phyloP scores from a whole-genome alignment of 2,888 invertebrate species.

The Cantharis lateralis region DNA sequence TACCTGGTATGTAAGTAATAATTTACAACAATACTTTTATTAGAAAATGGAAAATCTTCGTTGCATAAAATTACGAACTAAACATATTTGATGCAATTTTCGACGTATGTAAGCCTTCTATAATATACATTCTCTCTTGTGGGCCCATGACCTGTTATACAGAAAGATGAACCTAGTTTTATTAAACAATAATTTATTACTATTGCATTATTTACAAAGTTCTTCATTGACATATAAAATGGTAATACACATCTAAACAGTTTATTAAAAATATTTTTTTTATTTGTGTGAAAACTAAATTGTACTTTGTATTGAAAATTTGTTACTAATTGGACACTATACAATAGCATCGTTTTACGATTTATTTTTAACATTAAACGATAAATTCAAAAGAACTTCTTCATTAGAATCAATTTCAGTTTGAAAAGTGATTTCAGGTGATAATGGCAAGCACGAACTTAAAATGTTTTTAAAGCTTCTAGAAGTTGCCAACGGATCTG shows the following conservation, averaged over 20 bases:
- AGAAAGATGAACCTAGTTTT: background rate
- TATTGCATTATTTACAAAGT: background rate
- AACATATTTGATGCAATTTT: too few relatives aligned
- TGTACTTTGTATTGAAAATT: conserved; percentile 46
- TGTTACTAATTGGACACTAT: conserved; percentile 26
- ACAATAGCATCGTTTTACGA: conserved; percentile 38
- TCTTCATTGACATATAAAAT: conserved; percentile 35
- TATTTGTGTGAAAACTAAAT: conserved; percentile 48
- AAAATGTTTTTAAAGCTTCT: conserved; percentile 51
- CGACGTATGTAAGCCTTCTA: too few relatives aligned
- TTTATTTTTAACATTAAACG: conserved; percentile 49
- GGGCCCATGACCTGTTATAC: too few relatives aligned
- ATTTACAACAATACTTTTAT: too few relatives aligned
- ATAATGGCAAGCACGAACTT: conserved; percentile 38
- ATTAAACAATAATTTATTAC: background rate
- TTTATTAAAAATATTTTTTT: conserved; percentile 38
- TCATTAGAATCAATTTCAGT: conserved; percentile 50
- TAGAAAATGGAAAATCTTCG: too few relatives aligned
- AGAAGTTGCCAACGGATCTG: conserved; percentile 42
- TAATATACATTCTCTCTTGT: too few relatives aligned
- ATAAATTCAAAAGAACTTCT: conserved; percentile 52
- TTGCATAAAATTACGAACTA: too few relatives aligned
- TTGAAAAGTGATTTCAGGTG: conserved; percentile 47
- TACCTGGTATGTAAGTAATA: too few relatives aligned
- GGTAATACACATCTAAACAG: conserved; percentile 32